Conservation (phyloP, 2,797 vertebrate species). For the Petrocephalus schoutedeni region DNA sequence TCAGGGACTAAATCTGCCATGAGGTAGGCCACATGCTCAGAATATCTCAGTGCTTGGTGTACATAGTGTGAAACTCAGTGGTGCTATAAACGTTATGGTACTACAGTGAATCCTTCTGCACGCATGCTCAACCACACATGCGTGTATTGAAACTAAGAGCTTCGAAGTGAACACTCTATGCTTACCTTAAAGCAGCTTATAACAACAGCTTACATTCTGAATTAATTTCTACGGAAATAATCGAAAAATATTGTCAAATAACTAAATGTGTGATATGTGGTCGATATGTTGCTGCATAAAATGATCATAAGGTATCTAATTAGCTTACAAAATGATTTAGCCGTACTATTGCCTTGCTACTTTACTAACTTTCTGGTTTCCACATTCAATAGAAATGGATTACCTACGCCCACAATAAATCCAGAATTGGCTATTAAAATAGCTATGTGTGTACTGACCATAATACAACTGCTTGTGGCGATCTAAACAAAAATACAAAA, state of each 20-base stretch:
- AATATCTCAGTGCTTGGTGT: not conserved
- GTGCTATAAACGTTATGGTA: not conserved
- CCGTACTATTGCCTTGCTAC: not conserved
- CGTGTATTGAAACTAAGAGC: not conserved
- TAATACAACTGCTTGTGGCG: not conserved
- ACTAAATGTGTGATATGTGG: not conserved
- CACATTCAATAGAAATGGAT: not conserved
- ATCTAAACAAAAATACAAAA: not conserved
- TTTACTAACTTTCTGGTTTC: not conserved
- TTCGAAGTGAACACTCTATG: not conserved
- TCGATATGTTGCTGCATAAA: not conserved
- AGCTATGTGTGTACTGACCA: not conserved
- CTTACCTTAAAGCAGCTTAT: not conserved
- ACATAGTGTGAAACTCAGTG: not conserved
- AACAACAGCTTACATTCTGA: conserved; percentile 11
- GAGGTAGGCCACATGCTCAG: not conserved
- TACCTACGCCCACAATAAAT: not conserved
- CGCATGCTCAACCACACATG: not conserved
- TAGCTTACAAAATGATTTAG: not conserved
- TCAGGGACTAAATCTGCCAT: not conserved
- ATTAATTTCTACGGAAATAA: not conserved
- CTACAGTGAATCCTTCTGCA: not conserved
- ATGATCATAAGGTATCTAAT: not conserved
- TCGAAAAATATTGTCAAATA: not conserved
- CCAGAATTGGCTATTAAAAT: not conserved